These are phyloP conservation scores for Pseudocheirus occidentalis DNA, from an alignment of 2,797 vertebrate genomes.

Conservation along the genomic window DNA sequence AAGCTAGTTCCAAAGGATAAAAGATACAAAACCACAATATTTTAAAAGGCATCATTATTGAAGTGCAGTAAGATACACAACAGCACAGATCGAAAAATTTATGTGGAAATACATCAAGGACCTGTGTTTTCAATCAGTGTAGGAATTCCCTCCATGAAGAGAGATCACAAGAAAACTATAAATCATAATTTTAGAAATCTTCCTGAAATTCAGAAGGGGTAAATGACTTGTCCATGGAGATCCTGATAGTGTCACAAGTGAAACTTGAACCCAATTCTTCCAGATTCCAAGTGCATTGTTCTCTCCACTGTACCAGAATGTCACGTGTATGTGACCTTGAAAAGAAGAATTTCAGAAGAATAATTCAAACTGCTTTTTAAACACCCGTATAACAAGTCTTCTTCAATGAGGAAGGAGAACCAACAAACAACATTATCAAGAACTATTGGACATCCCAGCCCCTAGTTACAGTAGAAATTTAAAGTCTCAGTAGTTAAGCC, in stretches of 20 bases:
- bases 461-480: no score
- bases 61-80: conserved; percentile 54
- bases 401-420: no score
- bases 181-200: background rate
- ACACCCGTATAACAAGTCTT: background rate
- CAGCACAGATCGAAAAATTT: conserved; percentile 16
- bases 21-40: background rate
- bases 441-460: conserved; percentile 9
- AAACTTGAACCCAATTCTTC: background rate
- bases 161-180: background rate
- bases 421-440: background rate
- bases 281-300: background rate
- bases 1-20: background rate
- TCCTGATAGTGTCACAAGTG: background rate
- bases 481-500: background rate
- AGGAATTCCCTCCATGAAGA: background rate
- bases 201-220: background rate
- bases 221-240: background rate
- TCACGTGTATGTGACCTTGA: background rate
- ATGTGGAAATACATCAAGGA: background rate
- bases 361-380: conserved; percentile 35
- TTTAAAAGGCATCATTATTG: conserved; percentile 22
- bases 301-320: background rate
- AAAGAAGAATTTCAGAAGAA: conserved; percentile 54
- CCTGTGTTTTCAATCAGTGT: background rate